Conservation (phyloP, 1,140 invertebrate genomes). For the Gonatopus flavifemur region DNA sequence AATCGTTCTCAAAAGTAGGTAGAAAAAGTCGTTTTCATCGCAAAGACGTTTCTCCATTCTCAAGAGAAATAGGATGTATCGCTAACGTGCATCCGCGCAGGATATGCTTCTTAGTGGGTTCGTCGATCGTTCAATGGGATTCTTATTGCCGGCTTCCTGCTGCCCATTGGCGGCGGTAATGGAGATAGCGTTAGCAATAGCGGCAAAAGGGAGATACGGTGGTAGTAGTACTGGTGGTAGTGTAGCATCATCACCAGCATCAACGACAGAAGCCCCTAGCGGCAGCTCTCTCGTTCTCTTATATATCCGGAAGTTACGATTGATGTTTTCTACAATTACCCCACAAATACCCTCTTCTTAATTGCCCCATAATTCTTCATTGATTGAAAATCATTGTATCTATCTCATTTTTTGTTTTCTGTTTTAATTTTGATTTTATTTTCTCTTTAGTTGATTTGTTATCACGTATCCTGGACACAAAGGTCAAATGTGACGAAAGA, state of each 20-base stretch:
- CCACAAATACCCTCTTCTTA: too few species aligned
- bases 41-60: background rate
- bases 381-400: too few species aligned
- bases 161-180: constrained; percentile 23
- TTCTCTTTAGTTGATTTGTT: constrained; percentile 6
- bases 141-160: constrained; percentile 35
- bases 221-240: too few species aligned
- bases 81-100: constrained; percentile 24
- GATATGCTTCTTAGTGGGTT: constrained; percentile 26
- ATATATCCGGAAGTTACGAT: too few species aligned
- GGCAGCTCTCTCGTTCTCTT: background rate
- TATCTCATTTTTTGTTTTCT: too few species aligned
- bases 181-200: background rate
- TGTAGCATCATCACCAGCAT: too few species aligned
- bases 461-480: constrained; percentile 35
- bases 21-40: too few species aligned
- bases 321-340: too few species aligned
- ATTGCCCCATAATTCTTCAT: too few species aligned
- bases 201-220: too few species aligned
- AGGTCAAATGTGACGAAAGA: background rate
- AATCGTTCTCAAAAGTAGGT: too few species aligned
- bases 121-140: constrained; percentile 39
- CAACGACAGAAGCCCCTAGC: background rate
- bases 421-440: too few species aligned
- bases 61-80: constrained; percentile 7